Conservation (phyloP, 2,113 vertebrate species). For the Daphoenositta chrysoptera region DNA sequence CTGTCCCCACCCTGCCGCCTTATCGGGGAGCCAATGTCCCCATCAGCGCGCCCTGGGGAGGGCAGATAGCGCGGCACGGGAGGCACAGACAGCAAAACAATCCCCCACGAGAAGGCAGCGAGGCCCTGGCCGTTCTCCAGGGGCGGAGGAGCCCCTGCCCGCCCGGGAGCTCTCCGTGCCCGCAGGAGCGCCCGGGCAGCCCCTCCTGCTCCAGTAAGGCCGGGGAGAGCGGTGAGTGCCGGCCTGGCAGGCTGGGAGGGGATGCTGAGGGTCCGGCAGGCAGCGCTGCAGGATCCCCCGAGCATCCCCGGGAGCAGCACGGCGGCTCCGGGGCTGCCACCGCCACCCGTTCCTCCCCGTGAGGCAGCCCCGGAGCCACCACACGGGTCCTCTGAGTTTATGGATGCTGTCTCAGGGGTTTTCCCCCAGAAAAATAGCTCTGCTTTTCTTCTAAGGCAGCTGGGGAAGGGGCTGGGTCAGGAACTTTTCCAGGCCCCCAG, state of each 20-base stretch:
- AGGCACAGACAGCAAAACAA: background rate
- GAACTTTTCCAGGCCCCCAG: background rate
- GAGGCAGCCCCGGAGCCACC: background rate
- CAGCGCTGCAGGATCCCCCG: fast-evolving
- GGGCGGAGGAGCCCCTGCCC: background rate
- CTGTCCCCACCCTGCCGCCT: constrained; percentile 64
- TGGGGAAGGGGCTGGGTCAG: background rate
- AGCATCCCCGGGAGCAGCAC: background rate
- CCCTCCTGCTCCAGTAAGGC: fast-evolving
- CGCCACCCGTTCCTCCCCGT: fast-evolving
- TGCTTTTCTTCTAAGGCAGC: background rate
- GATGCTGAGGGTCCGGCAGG: background rate
- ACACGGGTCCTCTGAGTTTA: fast-evolving
- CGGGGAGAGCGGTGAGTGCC: too few relatives aligned
- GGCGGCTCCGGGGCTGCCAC: background rate
- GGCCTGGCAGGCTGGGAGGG: too few relatives aligned
- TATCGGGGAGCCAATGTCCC: constrained; percentile 64
- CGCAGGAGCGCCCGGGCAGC: background rate
- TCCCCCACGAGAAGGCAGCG: fast-evolving
- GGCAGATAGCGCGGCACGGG: constrained; percentile 52
- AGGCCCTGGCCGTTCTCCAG: background rate
- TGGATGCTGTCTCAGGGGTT: fast-evolving
- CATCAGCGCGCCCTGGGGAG: constrained; percentile 34
- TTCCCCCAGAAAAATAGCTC: background rate
- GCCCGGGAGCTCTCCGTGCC: fast-evolving